Evolutionary conservation across 2,888 invertebrate species (phyloP).

Genomic region (Lasioglossum leucozonium): DNA sequence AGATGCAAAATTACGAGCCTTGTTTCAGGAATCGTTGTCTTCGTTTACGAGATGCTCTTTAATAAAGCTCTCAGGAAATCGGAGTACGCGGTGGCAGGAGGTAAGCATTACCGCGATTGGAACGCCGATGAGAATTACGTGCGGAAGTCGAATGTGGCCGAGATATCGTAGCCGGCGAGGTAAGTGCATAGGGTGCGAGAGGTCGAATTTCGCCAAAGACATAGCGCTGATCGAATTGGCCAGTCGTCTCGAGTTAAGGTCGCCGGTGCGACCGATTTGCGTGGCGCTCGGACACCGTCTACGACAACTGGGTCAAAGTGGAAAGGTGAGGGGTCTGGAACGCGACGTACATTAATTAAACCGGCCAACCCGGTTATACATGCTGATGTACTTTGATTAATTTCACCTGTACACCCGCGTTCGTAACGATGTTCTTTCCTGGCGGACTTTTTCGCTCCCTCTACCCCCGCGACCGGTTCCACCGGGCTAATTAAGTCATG

Average conservation of each 20-base stretch:
- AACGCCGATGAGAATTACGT: slow-evolving; percentile 62
- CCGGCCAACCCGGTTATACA: slow-evolving; percentile 19
- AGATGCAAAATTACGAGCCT: slow-evolving; percentile 67
- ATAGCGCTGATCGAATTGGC: slow-evolving; percentile 69
- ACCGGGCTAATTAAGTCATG: slow-evolving; percentile 41
- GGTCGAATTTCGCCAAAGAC: slow-evolving; percentile 72
- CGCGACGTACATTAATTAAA: slow-evolving; percentile 44
- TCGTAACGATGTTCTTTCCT: slow-evolving; percentile 11
- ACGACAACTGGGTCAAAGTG: slow-evolving; percentile 60
- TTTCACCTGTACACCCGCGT: slow-evolving; percentile 17
- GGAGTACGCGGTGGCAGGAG: slow-evolving; percentile 69
- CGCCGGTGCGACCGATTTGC: slow-evolving; percentile 68
- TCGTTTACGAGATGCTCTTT: neutral
- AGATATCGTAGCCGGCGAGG: slow-evolving; percentile 59
- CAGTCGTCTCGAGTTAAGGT: slow-evolving; percentile 65
- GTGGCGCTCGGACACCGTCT: slow-evolving; percentile 70
- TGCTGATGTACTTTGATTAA: slow-evolving; percentile 47
- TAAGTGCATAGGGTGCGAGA: slow-evolving; percentile 65
- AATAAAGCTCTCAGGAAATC: slow-evolving; percentile 49
- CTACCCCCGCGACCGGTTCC: slow-evolving; percentile 21
- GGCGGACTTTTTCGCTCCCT: slow-evolving; percentile 24
- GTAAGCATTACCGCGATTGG: slow-evolving; percentile 75
- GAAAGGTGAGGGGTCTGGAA: slow-evolving; percentile 61
- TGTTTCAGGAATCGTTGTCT: slow-evolving; percentile 73
- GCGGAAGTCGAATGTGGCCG: slow-evolving; percentile 63